A percentile compares a stretch with the other conserved stretches of the same genome.
phyloP scores from a whole-genome alignment of 2,797 vertebrate species.

The Chloroceryle amazona region DNA sequence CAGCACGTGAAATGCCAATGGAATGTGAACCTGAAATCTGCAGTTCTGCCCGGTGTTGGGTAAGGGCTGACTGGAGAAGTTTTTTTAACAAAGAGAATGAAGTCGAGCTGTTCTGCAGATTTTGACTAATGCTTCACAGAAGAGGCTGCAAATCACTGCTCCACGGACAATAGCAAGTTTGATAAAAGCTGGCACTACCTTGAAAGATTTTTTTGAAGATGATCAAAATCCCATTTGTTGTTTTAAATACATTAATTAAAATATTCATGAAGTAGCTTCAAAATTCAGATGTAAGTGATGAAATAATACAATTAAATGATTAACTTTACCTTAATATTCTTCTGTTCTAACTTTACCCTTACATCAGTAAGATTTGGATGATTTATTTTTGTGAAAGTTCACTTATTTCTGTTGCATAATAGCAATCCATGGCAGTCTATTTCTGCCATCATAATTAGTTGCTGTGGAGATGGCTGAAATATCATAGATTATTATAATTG shows the following conservation, averaged over 20 bases:
- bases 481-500: constrained; percentile 61
- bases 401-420: constrained; percentile 45
- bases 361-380: neutral
- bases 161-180: neutral
- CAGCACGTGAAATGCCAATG: neutral
- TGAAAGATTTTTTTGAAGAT: constrained; percentile 7
- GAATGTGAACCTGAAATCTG: constrained; percentile 35
- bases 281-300: neutral
- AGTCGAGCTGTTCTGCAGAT: neutral
- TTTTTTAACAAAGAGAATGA: constrained; percentile 32
- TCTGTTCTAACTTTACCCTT: neutral
- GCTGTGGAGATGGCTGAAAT: constrained; percentile 62
- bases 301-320: neutral
- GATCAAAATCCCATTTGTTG: neutral
- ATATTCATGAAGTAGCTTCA: neutral
- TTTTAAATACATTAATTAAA: constrained; percentile 19
- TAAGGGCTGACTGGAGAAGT: neutral
- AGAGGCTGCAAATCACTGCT: neutral
- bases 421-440: constrained; percentile 48
- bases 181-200: neutral
- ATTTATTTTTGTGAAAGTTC: constrained; percentile 45
- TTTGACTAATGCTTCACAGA: constrained; percentile 16
- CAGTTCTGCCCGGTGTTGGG: constrained; percentile 43
- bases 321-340: constrained; percentile 2
- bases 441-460: constrained; percentile 65